Percentiles rank a stretch among this genome's conserved stretches.
Evolutionary conservation across 2,888 invertebrate species (phyloP).

Genomic region (Adelphocoris suturalis): DNA sequence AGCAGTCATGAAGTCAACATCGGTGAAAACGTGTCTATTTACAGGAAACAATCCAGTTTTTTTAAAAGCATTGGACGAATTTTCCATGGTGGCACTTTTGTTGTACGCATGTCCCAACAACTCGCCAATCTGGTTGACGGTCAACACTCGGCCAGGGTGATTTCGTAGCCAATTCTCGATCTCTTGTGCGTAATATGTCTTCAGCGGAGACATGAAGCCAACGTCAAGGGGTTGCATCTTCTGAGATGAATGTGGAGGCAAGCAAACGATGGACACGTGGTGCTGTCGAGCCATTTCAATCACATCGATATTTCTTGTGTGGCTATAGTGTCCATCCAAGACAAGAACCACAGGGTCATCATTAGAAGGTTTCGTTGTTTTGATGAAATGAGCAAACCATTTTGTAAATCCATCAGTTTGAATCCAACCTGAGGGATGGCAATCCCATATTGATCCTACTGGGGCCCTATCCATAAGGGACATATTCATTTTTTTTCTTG

Average conservation of each 20-base stretch:
- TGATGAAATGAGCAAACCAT: slow-evolving; percentile 77
- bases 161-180: slow-evolving; percentile 74
- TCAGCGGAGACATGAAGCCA: slow-evolving; percentile 73
- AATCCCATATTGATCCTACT: slow-evolving; percentile 76
- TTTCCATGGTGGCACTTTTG: slow-evolving; percentile 75
- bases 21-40: slow-evolving; percentile 44
- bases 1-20: slow-evolving; percentile 48
- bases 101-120: slow-evolving; percentile 76
- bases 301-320: slow-evolving; percentile 73
- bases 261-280: slow-evolving; percentile 71
- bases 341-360: slow-evolving; percentile 75
- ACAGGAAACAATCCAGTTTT: slow-evolving; percentile 54
- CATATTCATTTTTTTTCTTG: slow-evolving; percentile 76
- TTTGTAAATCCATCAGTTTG: slow-evolving; percentile 77
- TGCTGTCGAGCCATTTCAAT: slow-evolving; percentile 70
- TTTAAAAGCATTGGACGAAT: slow-evolving; percentile 3
- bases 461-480: slow-evolving; percentile 77
- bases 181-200: slow-evolving; percentile 70
- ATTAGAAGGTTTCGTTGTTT: slow-evolving; percentile 75
- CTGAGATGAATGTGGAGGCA: slow-evolving; percentile 73
- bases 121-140: slow-evolving; percentile 69
- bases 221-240: slow-evolving; percentile 73
- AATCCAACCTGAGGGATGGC: slow-evolving; percentile 77
- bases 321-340: slow-evolving; percentile 74
- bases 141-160: slow-evolving; percentile 75